Percentiles rank a stretch among this genome's conserved stretches.
Conservation (phyloP, 2,888 invertebrate genomes). For the Embidobia sp. region DNA sequence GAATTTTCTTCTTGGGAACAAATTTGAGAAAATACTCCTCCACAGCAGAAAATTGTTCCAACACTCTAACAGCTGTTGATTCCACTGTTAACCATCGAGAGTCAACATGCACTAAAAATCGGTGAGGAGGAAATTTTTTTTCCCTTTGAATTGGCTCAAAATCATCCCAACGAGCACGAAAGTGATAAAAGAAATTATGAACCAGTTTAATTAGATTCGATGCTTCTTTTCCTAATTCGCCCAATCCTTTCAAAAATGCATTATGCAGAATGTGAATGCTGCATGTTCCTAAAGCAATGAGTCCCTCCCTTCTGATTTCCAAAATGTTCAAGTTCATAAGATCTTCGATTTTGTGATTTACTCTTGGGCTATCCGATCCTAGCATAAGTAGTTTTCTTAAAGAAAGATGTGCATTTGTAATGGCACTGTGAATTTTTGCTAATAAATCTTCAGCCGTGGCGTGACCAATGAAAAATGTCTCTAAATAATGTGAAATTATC, state of each 20-base stretch:
- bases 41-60: slow-evolving; percentile 40
- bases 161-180: slow-evolving; percentile 36
- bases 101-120: slow-evolving; percentile 35
- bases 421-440: slow-evolving; percentile 1
- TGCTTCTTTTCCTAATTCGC: slow-evolving; percentile 21
- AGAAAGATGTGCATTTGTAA: slow-evolving; percentile 17
- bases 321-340: slow-evolving; percentile 9
- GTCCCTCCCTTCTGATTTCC: neutral
- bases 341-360: slow-evolving; percentile 32
- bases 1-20: neutral
- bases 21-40: slow-evolving; percentile 30
- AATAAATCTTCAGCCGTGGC: slow-evolving; percentile 24
- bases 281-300: slow-evolving; percentile 42
- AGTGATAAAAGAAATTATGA: slow-evolving; percentile 28
- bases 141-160: slow-evolving; percentile 32
- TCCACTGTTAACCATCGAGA: slow-evolving; percentile 41
- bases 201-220: slow-evolving; percentile 33
- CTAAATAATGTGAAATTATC: slow-evolving; percentile 10
- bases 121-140: slow-evolving; percentile 30
- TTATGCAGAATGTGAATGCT: slow-evolving; percentile 50
- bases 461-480: slow-evolving; percentile 38
- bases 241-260: slow-evolving; percentile 41
- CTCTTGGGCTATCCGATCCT: slow-evolving; percentile 38
- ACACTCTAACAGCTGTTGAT: slow-evolving; percentile 29
- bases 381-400: slow-evolving; percentile 26